Conservation (phyloP, 2,888 invertebrate genomes). For the Ecliptopera silaceata region DNA sequence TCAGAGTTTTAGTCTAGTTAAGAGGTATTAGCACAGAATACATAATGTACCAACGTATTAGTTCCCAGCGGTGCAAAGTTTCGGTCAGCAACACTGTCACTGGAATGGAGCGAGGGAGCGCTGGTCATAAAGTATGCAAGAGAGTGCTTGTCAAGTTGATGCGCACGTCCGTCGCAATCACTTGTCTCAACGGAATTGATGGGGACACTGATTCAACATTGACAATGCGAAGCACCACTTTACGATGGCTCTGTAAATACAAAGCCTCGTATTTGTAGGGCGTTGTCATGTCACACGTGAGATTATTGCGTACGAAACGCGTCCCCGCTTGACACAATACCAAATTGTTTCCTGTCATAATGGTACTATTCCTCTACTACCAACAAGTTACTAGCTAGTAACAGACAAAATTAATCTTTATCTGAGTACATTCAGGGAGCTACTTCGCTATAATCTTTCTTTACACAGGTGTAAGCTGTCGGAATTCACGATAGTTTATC, state of each 20-base stretch:
- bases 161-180: slow-evolving; percentile 24
- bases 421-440: not conserved
- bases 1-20: not conserved
- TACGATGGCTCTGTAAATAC: not conserved
- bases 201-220: not conserved
- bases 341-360: slow-evolving; percentile 4
- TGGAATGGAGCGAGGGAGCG: slow-evolving; percentile 32
- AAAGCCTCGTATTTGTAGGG: not conserved
- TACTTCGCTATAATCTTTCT: not conserved
- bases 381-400: no score
- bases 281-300: not conserved
- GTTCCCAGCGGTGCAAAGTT: slow-evolving; percentile 11
- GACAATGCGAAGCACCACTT: not conserved
- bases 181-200: slow-evolving; percentile 21
- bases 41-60: no score
- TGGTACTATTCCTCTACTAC: no score
- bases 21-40: no score
- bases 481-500: slow-evolving; percentile 3
- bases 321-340: slow-evolving; percentile 1
- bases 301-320: not conserved
- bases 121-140: slow-evolving; percentile 64
- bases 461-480: slow-evolving; percentile 7
- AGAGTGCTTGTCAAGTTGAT: slow-evolving; percentile 53
- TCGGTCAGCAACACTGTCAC: slow-evolving; percentile 11
- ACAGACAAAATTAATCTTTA: not conserved